Conservation (phyloP, 2,888 invertebrate genomes). For the Cosmopolites sordidus region DNA sequence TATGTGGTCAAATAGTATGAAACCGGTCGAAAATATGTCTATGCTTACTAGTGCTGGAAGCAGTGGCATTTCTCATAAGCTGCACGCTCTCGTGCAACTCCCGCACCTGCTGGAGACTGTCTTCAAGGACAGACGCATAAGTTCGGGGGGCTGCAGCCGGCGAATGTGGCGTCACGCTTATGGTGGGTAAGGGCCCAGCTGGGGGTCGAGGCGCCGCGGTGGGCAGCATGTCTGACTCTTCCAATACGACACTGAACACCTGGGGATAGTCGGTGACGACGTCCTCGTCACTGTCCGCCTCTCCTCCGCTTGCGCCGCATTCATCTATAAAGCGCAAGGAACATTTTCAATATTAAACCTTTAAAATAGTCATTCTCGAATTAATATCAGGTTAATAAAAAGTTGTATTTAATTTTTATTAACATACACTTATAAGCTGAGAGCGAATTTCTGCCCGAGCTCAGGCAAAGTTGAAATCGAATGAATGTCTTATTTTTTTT, state of each 20-base stretch:
- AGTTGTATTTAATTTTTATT: too few species aligned
- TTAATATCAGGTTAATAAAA: too few species aligned
- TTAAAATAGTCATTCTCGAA: too few species aligned
- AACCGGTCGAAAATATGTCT: not conserved
- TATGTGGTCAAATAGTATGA: not conserved
- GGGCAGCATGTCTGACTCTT: slow-evolving; percentile 28
- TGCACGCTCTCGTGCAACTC: slow-evolving; percentile 73
- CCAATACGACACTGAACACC: slow-evolving; percentile 23
- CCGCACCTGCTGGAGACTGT: slow-evolving; percentile 66
- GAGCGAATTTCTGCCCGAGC: too few species aligned
- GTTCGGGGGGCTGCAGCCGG: slow-evolving; percentile 69
- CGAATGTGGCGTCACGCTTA: slow-evolving; percentile 84
- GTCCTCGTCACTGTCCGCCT: slow-evolving; percentile 75
- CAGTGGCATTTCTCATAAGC: slow-evolving; percentile 66
- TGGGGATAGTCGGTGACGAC: slow-evolving; percentile 69
- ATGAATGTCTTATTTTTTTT: too few species aligned
- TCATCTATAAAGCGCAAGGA: slow-evolving; percentile 62
- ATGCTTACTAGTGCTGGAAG: slow-evolving; percentile 28
- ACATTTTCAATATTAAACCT: too few species aligned
- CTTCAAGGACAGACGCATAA: slow-evolving; percentile 68
- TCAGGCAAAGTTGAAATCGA: too few species aligned
- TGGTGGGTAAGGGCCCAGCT: slow-evolving; percentile 63
- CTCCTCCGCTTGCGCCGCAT: slow-evolving; percentile 64
- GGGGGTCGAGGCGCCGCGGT: slow-evolving; percentile 34
- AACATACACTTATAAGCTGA: too few species aligned